A percentile compares a stretch with the other conserved stretches of the same genome.
phyloP scores from a whole-genome alignment of 2,113 vertebrate genomes.

The Caretta caretta region DNA sequence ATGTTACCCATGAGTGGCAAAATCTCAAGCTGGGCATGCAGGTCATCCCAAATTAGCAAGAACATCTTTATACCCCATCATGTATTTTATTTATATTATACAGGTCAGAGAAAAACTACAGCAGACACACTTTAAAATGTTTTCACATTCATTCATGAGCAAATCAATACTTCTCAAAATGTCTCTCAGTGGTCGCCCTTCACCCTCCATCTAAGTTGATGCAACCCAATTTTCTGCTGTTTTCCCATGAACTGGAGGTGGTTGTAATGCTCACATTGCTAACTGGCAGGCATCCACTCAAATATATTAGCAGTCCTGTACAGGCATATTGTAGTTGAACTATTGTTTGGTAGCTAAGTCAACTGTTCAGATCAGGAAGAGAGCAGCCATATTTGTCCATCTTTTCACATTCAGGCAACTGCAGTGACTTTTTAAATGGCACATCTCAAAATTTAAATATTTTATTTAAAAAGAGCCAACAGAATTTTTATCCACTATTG shows the following conservation, averaged over 20 bases:
- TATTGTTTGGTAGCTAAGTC: background rate
- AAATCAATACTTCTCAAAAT: background rate
- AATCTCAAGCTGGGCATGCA: background rate
- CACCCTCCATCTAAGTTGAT: background rate
- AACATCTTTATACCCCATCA: conserved; percentile 23
- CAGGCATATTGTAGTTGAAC: background rate
- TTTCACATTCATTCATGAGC: background rate
- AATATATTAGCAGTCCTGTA: background rate
- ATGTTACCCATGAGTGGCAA: background rate
- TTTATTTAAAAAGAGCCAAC: background rate
- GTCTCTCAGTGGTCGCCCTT: background rate
- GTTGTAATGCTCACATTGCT: background rate
- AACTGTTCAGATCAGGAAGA: background rate
- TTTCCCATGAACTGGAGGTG: background rate
- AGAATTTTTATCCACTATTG: background rate
- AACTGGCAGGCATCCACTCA: background rate
- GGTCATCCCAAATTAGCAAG: conserved; percentile 12
- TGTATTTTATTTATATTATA: background rate
- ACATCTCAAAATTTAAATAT: background rate
- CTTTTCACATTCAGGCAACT: background rate
- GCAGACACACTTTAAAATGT: background rate
- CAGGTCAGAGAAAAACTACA: background rate
- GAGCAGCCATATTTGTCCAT: background rate
- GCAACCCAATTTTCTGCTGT: background rate
- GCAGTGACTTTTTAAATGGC: background rate